Percentiles rank a stretch among this genome's conserved stretches.
Conservation (phyloP, 2,113 vertebrate genomes). For the Myodes glareolus region DNA sequence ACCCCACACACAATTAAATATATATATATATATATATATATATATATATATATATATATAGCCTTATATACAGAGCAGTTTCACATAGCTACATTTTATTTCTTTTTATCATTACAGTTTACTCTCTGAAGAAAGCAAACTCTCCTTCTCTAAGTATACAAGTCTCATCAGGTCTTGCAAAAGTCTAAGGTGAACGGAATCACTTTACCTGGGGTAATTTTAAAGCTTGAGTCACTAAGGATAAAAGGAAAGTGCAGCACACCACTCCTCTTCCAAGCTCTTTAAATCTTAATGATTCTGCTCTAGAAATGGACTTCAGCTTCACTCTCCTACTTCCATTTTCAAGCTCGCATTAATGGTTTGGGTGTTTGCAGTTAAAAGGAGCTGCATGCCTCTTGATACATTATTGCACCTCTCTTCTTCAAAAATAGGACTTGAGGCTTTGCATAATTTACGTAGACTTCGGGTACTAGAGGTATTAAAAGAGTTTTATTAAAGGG, state of each 20-base stretch:
- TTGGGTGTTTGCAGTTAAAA: slow-evolving; percentile 7
- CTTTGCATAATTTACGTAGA: slow-evolving; percentile 63
- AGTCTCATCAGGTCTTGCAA: slow-evolving; percentile 20
- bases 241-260: background rate
- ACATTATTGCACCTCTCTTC: background rate
- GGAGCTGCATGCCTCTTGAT: background rate
- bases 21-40: too few relatives aligned
- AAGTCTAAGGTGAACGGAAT: slow-evolving; percentile 47
- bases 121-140: background rate
- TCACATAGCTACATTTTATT: background rate
- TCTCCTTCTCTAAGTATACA: background rate
- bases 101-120: background rate
- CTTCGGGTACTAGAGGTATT: slow-evolving; percentile 56
- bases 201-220: slow-evolving; percentile 48
- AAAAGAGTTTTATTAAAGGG: slow-evolving; percentile 74
- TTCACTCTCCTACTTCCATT: background rate
- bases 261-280: background rate
- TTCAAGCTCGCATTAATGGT: slow-evolving; percentile 41
- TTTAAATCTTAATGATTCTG: slow-evolving; percentile 68
- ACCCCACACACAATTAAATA: too few relatives aligned
- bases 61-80: background rate
- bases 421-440: slow-evolving; percentile 5
- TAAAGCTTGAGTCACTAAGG: slow-evolving; percentile 15
- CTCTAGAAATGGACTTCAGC: slow-evolving; percentile 51
- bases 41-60: too few relatives aligned